phyloP scores from a whole-genome alignment of 2,113 vertebrate genomes.

The Pygoscelis adeliae region DNA sequence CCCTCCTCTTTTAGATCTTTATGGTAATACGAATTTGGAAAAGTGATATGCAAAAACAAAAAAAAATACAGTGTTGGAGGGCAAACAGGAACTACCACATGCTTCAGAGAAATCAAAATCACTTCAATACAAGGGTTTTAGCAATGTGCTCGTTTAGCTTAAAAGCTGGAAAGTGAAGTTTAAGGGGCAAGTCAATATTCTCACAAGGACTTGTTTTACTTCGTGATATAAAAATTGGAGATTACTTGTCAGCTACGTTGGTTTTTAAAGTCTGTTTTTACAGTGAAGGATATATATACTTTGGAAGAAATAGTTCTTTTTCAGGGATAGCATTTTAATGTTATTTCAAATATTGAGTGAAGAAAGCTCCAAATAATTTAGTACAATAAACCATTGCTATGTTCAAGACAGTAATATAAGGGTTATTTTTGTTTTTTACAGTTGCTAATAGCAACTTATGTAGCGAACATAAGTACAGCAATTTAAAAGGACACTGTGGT shows the following conservation, averaged over 20 bases:
- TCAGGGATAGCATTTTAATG: constrained; percentile 1
- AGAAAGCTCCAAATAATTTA: background rate
- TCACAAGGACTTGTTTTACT: constrained; percentile 28
- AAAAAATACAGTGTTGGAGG: background rate
- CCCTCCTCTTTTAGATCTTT: background rate
- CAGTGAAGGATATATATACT: background rate
- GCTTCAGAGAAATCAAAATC: background rate
- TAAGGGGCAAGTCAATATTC: background rate
- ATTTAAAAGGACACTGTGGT: constrained; percentile 57
- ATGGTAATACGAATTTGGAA: background rate
- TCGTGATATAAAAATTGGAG: background rate
- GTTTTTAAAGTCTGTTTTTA: background rate
- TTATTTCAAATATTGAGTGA: constrained; percentile 2
- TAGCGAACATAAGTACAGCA: constrained; percentile 61
- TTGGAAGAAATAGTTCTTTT: background rate
- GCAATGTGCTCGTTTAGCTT: background rate
- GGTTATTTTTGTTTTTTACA: background rate
- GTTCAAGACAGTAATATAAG: constrained; percentile 2
- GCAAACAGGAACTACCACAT: background rate
- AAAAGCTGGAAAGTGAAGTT: background rate
- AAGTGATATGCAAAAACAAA: background rate
- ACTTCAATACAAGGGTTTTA: background rate
- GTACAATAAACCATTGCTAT: background rate
- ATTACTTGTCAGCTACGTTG: constrained; percentile 16
- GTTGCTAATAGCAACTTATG: constrained; percentile 68